phyloP scores from a whole-genome alignment of 2,888 invertebrate species.

The Cryptocephalus moraei region DNA sequence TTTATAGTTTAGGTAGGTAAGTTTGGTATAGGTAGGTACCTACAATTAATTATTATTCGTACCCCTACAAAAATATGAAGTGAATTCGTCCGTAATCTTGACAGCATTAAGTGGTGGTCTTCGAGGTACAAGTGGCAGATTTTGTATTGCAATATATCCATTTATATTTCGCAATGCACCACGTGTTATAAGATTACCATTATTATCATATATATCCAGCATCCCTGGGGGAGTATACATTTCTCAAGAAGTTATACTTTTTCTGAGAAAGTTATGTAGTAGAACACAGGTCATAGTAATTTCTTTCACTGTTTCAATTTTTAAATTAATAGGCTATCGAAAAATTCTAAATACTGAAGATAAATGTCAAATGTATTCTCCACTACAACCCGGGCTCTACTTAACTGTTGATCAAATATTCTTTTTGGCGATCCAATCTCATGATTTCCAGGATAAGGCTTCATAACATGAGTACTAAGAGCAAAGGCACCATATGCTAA shows the following conservation, averaged over 20 bases:
- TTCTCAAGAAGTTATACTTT: neutral
- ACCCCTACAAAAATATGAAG: too few species aligned
- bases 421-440: neutral
- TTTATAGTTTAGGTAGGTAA: too few species aligned
- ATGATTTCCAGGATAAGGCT: neutral
- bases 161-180: too few species aligned
- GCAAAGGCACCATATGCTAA: neutral
- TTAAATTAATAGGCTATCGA: neutral
- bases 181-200: too few species aligned
- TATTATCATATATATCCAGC: neutral
- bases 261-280: constrained; percentile 1
- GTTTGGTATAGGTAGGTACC: too few species aligned
- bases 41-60: too few species aligned
- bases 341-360: neutral
- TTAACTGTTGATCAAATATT: neutral
- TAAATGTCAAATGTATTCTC: neutral
- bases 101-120: too few species aligned
- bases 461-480: neutral
- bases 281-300: neutral
- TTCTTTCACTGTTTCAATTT: neutral
- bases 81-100: too few species aligned
- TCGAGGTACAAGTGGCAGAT: too few species aligned
- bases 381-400: neutral
- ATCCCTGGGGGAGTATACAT: neutral
- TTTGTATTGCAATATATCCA: too few species aligned